Evolutionary conservation across 2,888 invertebrate species (phyloP).

Genomic region (Pogonocherus hispidulus): DNA sequence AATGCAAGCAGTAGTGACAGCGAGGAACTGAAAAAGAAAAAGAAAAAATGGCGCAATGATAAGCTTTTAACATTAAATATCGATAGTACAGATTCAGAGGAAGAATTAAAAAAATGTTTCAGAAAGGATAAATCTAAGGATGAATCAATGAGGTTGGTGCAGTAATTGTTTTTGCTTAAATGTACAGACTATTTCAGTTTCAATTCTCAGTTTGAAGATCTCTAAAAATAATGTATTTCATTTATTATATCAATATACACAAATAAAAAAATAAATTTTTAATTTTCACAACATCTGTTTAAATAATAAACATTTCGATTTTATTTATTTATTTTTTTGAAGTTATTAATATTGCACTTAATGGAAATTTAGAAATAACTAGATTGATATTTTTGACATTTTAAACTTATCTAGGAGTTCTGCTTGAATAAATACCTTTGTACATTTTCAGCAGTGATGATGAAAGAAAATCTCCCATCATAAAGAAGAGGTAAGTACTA

Average conservation of each 20-base stretch:
- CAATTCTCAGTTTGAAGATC: no score
- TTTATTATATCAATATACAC: no score
- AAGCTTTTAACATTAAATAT: constrained; percentile 54
- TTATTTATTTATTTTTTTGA: no score
- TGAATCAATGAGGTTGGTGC: constrained; percentile 35
- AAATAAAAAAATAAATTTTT: no score
- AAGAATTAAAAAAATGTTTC: constrained; percentile 46
- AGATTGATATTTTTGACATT: no score
- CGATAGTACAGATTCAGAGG: constrained; percentile 56
- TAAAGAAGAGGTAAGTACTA: constrained; percentile 23
- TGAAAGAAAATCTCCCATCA: constrained; percentile 17
- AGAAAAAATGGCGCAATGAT: constrained; percentile 52
- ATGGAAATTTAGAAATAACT: no score
- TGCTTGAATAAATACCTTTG: neutral
- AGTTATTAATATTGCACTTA: no score
- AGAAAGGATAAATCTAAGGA: constrained; percentile 45
- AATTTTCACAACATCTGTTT: no score
- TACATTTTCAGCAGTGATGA: constrained; percentile 27
- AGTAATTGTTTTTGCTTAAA: neutral
- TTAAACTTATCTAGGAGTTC: no score
- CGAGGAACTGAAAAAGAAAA: constrained; percentile 43
- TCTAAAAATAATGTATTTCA: no score
- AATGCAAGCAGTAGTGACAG: constrained; percentile 19
- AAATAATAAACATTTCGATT: no score
- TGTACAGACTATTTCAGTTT: no score